Evolutionary conservation across 2,888 invertebrate genomes (phyloP).

Genomic region (Athalia circularis): DNA sequence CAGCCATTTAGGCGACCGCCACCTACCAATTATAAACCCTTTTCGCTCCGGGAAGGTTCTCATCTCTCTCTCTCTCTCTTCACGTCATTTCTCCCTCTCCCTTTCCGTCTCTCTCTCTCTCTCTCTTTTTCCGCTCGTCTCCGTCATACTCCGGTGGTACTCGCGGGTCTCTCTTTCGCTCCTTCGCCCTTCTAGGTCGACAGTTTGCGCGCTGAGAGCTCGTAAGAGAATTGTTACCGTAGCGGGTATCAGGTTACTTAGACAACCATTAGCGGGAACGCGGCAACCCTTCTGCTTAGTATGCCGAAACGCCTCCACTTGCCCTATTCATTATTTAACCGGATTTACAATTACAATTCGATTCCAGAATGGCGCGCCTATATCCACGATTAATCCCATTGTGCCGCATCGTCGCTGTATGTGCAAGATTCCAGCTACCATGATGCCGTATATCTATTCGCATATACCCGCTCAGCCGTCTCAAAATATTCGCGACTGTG

Average conservation of each 20-base stretch:
- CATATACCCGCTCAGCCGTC: background rate
- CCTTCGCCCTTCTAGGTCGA: conserved; percentile 28
- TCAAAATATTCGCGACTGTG: background rate
- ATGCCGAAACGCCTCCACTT: conserved; percentile 43
- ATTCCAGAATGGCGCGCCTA: conserved; percentile 20
- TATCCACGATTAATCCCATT: conserved; percentile 41
- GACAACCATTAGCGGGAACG: conserved; percentile 44
- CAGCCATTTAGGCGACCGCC: conserved; percentile 34
- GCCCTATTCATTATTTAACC: conserved; percentile 44
- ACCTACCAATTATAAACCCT: conserved; percentile 42
- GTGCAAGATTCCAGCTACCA: background rate
- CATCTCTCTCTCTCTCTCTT: background rate
- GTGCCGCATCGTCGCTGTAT: background rate
- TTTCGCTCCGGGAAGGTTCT: conserved; percentile 2
- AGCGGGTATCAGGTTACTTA: conserved; percentile 42
- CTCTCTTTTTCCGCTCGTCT: background rate
- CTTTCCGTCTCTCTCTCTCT: conserved; percentile 20
- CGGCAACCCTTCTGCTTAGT: conserved; percentile 40
- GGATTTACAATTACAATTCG: conserved; percentile 45
- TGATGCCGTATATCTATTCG: too few relatives aligned
- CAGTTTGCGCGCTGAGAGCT: conserved; percentile 31
- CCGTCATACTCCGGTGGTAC: too few relatives aligned
- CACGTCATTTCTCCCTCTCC: conserved; percentile 1
- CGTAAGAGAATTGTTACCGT: conserved; percentile 41
- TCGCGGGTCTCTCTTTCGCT: background rate